Base-by-base conservation (phyloP, 2,888 invertebrate species). In the Galerucella nymphaeae region DNA sequence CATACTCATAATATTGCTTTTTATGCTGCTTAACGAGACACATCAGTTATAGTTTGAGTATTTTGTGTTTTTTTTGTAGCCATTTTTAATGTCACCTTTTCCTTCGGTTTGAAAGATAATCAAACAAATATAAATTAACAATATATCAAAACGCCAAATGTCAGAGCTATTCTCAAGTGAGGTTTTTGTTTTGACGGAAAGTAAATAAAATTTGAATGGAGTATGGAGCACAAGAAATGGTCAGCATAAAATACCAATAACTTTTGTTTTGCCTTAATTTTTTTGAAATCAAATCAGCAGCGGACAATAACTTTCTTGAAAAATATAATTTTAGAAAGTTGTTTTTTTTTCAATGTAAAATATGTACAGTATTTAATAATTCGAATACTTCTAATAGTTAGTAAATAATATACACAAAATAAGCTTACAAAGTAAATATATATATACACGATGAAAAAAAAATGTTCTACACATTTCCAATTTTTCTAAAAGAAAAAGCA, bases 1-100 rank as follows among this genome's bases (percentile, higher is more conserved):
- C 73, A 75, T 82, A 82, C 59, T 74, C 76, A 75, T 80, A 73
- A 68, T 72, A 77, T 71, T 74, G 70, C 59, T 73, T 23, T 72
- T 79, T 77, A 14, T 48, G 2, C 13, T 48, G 2, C 13, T n/a
- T 48, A n/a, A 48, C 48, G 5, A n/a, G 13, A 48, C 14, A n/a
- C n/a, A 48, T 2, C 4, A 48, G n/a, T n/a, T 48, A 14, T 0
- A n/a, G n/a, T 59, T 41, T 41, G 64, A 13, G 74, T 73, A 62
- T 79, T 3, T 57, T 10, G 6, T 57, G 18, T 2, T 48, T 23
- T 45, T 48, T 23, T 23, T 63, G 45, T 6, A 63, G 23, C 63
- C 63, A 1, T 57, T 18, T 57, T 66, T 42, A 38, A 76, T 75
- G 62, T 76, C 73, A 57, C 16, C 42, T 50, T 77, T 74, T 50